Evolutionary conservation across 2,113 vertebrate species (phyloP), one percentile per base, ranked within the genome.

Genomic region (Leptobrachium ailaonicum): DNA sequence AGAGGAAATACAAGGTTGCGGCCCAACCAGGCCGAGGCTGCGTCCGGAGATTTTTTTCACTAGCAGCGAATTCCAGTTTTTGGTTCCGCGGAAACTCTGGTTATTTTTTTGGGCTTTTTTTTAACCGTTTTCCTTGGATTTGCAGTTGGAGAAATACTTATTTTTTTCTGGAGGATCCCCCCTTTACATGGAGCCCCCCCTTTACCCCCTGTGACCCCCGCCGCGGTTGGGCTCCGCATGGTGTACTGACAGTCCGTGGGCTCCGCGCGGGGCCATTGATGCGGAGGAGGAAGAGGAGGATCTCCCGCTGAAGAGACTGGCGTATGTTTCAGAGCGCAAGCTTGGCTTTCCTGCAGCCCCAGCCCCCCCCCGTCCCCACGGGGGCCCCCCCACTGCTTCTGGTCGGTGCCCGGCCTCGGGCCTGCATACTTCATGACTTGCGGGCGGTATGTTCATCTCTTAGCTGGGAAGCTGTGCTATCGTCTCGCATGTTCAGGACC

Each of bases 401-500:
- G 86, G 79, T 83, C 92, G 88, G 88, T 89, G 94, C 93, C 94
- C 89, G 94, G 91, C 93, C 92, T 92, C 93, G 95, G 90, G 92
- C 90, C 94, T 93, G 94, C 93, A 94, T 96, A 91, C 96, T 98
- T 97, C 95, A 98, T 97, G 96, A 95, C 92, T 96, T 95, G 95
- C 95, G 96, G 94, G 95, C 94, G 95, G 91, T 93, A 96, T 96
- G 96, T 94, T 93, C 96, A 94, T 92, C 95, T 92, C 93, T 95
- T 97, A 98, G 96, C 95, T 95, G 96, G 93, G 91, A 88, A 89
- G 92, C 90, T 92, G 90, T 95, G 91, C 92, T 94, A 89, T 94
- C 95, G 91, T 96, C 95, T 96, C 97, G 95, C 90, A 98, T 98
- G 97, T 97, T 98, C 94, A 96, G 96, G 97, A 98, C 96, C 96